Evolutionary conservation across 2,888 invertebrate species (phyloP), one percentile per base, ranked within the genome.

Genomic region (Biston stratarius): DNA sequence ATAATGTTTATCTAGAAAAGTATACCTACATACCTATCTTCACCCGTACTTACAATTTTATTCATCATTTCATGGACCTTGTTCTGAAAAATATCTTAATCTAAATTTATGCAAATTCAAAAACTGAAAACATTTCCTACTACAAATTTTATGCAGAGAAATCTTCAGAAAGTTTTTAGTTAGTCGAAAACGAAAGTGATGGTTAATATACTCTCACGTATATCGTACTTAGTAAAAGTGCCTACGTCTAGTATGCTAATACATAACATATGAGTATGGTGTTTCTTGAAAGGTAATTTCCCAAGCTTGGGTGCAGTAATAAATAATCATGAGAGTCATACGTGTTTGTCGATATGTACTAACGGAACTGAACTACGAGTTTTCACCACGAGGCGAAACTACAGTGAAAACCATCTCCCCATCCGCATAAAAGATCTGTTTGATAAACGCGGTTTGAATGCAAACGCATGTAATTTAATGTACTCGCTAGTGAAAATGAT

Each of bases 161-260:
- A 66, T 57, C 45, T 61, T 61, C 49, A 49, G 66, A 57, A 61
- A 61, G 66, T 61, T 6, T 61, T 24, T 45, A 14, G 15, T 34
- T 48, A 34, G 44, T 11, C 45, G 44, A 66, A 48, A 71, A 68
- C 48, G 64, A 71, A 72, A 73, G 70, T 67, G 63, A 66, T 61
- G 56, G 48, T 47, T 61, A 59, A 72, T 59, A 58, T 34, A 71
- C 24, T 24, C 24, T 1, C 24, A 24, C 3, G 24, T 24, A 24
- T 24, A 24, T 24, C 24, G 24, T 24, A 24, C 24, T 42, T 15
- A n/a, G 55, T 72, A 72, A 74, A 70, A 72, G 71, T 48, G 66
- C 38, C 34, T 51, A 45, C 57, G 42, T 63, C 73, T 61, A 61
- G 74, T 73, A 74, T 74, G 62, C 53, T 56, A 73, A 75, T 78